Conservation (phyloP, 2,113 vertebrate genomes). For the Pionites leucogaster region DNA sequence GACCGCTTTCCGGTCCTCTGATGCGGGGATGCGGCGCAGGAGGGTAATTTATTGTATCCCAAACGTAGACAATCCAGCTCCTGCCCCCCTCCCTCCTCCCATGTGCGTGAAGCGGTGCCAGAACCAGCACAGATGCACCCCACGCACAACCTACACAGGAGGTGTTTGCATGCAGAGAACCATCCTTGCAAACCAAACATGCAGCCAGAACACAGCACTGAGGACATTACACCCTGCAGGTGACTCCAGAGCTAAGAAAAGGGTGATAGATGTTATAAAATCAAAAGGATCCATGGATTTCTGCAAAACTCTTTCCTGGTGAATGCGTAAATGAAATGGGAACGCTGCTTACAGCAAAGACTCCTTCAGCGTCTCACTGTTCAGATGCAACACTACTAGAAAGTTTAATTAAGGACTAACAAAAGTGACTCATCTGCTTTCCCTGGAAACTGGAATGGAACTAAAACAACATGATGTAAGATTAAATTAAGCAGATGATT, state of each 20-base stretch:
- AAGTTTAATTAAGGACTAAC: constrained; percentile 11
- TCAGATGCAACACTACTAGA: background rate
- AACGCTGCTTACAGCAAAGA: background rate
- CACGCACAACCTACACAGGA: fast-evolving
- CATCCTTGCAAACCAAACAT: background rate
- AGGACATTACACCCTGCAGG: background rate
- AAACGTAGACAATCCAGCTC: background rate
- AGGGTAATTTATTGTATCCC: no score
- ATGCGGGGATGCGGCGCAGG: background rate
- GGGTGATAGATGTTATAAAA: background rate
- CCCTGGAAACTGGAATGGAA: background rate
- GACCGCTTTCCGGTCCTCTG: background rate
- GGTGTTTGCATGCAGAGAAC: background rate
- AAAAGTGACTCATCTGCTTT: constrained; percentile 11
- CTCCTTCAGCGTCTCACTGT: fast-evolving
- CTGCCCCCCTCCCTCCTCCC: background rate
- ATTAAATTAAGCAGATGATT: background rate
- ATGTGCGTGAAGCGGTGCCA: fast-evolving
- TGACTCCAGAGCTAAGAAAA: background rate
- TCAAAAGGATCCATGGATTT: background rate
- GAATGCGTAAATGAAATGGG: background rate
- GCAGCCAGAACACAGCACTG: background rate
- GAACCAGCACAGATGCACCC: background rate
- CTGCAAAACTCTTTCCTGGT: background rate
- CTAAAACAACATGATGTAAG: background rate